These are phyloP conservation scores for Dyspetes luteomarginatus DNA, from an alignment of 2,888 invertebrate species.

Conservation along the genomic window DNA sequence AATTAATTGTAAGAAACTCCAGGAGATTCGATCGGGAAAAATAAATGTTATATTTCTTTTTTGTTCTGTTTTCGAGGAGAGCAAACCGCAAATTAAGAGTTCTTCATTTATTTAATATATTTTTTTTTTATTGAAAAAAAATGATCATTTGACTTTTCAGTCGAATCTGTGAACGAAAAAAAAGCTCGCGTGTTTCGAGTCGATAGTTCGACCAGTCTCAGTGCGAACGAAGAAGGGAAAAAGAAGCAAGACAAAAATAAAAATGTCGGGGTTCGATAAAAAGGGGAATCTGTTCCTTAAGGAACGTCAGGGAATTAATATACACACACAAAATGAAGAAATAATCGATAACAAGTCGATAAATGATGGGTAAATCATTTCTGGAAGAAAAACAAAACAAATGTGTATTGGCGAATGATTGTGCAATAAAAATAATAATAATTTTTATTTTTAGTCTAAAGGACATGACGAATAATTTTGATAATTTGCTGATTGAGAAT, in stretches of 20 bases:
- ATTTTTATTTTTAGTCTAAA: slow-evolving; percentile 35
- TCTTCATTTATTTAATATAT: neutral
- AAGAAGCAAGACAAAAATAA: too few species aligned
- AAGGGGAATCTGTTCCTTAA: slow-evolving; percentile 13
- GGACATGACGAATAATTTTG: slow-evolving; percentile 59
- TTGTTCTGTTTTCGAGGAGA: too few species aligned
- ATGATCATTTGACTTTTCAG: neutral
- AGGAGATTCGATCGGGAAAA: neutral
- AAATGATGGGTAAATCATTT: slow-evolving; percentile 45
- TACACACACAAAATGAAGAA: slow-evolving; percentile 1
- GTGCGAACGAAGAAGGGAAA: neutral
- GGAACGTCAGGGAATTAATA: slow-evolving; percentile 4
- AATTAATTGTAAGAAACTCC: neutral
- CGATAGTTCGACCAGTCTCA: neutral
- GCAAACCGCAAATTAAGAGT: too few species aligned
- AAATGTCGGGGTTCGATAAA: slow-evolving; percentile 43
- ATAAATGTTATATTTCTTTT: too few species aligned
- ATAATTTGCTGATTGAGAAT: slow-evolving; percentile 56
- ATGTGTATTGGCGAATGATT: neutral
- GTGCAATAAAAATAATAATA: neutral
- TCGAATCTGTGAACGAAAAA: neutral
- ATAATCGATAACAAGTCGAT: slow-evolving; percentile 42
- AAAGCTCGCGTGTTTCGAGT: neutral
- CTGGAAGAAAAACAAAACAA: neutral
- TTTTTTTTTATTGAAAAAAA: neutral